Evolutionary conservation across 2,113 vertebrate species (phyloP).

Genomic region (Phainopepla nitens): DNA sequence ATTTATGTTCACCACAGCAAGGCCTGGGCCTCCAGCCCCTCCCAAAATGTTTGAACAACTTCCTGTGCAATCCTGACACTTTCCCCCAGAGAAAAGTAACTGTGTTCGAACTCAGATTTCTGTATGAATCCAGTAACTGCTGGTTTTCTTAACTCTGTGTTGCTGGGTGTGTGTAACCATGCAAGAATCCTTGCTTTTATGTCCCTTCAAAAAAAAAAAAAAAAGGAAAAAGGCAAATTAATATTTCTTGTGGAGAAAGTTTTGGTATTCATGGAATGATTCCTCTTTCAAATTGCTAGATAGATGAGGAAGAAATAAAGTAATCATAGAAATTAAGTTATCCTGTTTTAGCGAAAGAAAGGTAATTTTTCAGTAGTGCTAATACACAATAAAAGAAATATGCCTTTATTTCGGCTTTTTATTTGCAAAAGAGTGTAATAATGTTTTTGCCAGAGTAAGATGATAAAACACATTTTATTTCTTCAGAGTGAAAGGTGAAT

Average conservation of each 20-base stretch:
- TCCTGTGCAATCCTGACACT: background rate
- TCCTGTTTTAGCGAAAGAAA: background rate
- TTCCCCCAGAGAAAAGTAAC: background rate
- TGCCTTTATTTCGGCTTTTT: background rate
- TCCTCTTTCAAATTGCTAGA: background rate
- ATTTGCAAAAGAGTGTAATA: background rate
- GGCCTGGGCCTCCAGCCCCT: background rate
- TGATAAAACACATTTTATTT: background rate
- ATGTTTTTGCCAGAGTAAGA: background rate
- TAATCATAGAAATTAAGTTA: background rate
- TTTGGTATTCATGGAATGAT: background rate
- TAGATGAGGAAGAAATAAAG: background rate
- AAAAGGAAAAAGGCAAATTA: background rate
- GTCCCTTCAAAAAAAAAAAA: no score
- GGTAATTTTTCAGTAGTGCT: background rate
- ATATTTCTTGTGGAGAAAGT: background rate
- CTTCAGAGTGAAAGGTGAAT: background rate
- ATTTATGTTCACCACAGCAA: accelerated
- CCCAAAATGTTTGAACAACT: accelerated
- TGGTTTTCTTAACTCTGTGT: background rate
- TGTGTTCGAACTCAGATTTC: background rate
- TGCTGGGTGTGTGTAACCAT: background rate
- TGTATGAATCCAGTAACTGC: background rate
- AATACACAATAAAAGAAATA: background rate
- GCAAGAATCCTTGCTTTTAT: background rate